Evolutionary conservation across 2,797 vertebrate species (phyloP), one percentile per base, ranked within the genome.

Genomic region (Poecilia wingei): DNA sequence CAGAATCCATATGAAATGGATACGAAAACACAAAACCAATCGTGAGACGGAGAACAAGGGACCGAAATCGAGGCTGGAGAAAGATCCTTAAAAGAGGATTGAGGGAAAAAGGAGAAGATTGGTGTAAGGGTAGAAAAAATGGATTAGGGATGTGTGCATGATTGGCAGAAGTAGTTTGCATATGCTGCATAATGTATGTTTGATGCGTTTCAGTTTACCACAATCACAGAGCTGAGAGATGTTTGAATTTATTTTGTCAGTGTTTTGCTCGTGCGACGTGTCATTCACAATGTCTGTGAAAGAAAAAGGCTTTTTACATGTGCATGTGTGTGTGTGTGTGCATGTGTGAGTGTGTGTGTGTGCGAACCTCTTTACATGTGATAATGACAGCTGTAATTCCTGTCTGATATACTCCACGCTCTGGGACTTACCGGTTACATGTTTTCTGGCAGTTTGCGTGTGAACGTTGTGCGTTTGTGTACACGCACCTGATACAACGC

Each of bases 321-420:
- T 81, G 68, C 74, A 31, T 77, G 78, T 79, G 46, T 76, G 77
- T 77, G 78, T 79, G 46, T 76, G 77, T 79, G 64, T 74, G 84
- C 75, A 45, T 31, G 31, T 1, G 31, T 80, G 71, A 36, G 33
- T 81, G 82, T 12, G 20, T 25, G 20, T 76, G 85, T 75, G 72
- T 78, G 74, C 72, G 86, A 90, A 86, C 86, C 84, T 73, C 83
- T 76, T 91, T 91, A 89, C 86, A 86, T 84, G 92, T 93, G 89
- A 93, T 94, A 92, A 94, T 93, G 91, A 93, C 92, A 92, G 92
- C 89, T 92, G 91, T 93, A 93, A 94, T 92, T 80, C 84, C 87
- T 86, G 80, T 92, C 88, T 92, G 89, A 91, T 91, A 91, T 89
- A 83, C 84, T 57, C 87, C 89, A 87, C 79, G 86, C 89, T 88